Base-by-base conservation (phyloP, 2,797 vertebrate species). In the Enteromius fasciolatus region DNA sequence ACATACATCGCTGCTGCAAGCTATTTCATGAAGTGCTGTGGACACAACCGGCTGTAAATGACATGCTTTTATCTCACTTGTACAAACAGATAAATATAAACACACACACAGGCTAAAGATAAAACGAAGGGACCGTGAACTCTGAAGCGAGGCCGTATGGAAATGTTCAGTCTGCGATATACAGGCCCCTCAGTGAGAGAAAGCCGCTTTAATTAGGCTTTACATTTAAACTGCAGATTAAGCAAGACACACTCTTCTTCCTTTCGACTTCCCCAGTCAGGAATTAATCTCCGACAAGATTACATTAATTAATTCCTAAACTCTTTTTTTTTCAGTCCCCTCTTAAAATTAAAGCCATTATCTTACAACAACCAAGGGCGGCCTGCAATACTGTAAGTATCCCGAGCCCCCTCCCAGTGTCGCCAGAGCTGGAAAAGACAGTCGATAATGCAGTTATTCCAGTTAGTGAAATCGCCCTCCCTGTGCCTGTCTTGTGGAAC, bases 271-370 rank as follows among this genome's bases (percentile, higher is more conserved):
- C 88, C 85, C 84, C 77, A 90, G 90, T 90, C 87, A 86, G 89
- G 90, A 92, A 94, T 91, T 92, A 95, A 94, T 95, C 91, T 92
- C 86, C 86, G 90, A 87, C 80, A 90, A 92, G 91, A 94, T 94
- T 94, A 92, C 90, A 92, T 92, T 92, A 93, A 94, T 91, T 85
- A 90, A 86, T 92, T 91, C 84, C 90, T 86, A 88, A 92, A 91
- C 88, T 91, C 92, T 86, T 76, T 39, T 87, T 88, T 80, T 88
- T 84, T 90, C 41, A 72, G 41, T 66, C 90, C 91, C 89, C 86
- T 31, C 33, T 31, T 76, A 87, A 87, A 93, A 95, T 89, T 52
- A 92, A 91, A 90, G 87, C 77, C 83, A 89, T 93, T 93, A 93
- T 94, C 92, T 90, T 87, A 84, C 86, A 86, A 85, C 82, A 86